A percentile compares a stretch with the other conserved stretches of the same genome.
phyloP scores from a whole-genome alignment of 2,113 vertebrate species.

The Lepus americanus region DNA sequence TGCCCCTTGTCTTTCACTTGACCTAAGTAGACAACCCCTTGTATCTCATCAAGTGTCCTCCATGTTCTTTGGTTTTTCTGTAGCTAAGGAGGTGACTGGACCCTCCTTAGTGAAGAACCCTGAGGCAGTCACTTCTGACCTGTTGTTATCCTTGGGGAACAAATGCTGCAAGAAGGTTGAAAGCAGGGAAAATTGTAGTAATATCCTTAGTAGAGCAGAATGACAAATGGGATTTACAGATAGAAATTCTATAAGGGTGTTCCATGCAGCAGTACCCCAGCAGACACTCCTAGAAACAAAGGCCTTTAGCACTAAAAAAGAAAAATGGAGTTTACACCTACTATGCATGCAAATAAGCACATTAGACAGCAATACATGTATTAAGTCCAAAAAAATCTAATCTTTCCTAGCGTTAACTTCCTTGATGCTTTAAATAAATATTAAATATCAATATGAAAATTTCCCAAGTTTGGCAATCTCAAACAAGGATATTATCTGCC shows the following conservation, averaged over 20 bases:
- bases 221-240: conserved; percentile 19
- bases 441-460: background rate
- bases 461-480: background rate
- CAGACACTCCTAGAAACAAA: background rate
- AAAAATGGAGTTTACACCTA: background rate
- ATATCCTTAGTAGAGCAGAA: background rate
- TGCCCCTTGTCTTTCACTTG: background rate
- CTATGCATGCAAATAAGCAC: background rate
- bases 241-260: background rate
- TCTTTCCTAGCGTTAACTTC: background rate
- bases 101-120: background rate
- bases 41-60: background rate
- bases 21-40: background rate
- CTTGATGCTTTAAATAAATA: conserved; percentile 21
- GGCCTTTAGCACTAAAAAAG: background rate
- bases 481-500: conserved; percentile 21
- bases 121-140: background rate
- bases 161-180: background rate
- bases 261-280: background rate
- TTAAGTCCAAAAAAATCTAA: background rate
- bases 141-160: background rate
- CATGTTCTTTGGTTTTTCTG: background rate
- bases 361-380: background rate
- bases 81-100: background rate
- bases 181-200: background rate